Base-by-base conservation (phyloP, 2,113 vertebrate species). In the Grus americana region DNA sequence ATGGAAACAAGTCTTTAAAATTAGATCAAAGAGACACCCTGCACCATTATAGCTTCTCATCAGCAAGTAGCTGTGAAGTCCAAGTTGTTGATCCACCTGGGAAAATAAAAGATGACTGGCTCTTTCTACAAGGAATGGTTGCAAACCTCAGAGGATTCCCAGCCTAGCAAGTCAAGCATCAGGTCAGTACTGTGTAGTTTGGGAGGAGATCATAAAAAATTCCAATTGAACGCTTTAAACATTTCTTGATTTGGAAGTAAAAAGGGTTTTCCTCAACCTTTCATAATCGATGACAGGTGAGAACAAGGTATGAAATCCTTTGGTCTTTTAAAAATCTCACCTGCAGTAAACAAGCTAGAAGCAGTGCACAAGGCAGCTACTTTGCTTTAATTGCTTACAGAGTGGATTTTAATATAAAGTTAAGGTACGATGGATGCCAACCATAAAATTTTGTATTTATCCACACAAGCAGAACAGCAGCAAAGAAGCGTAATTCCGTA, bases 291-390 rank as follows among this genome's bases (percentile, higher is more conserved):
- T 34, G 22, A 42, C 15, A 58, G 34, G 12, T 61, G 36, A 62
- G 24, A 50, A 47, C 10, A 16, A 74, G 42, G 20, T 18, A 34
- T n/a, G 12, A 52, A 46, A 26, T 14, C 40, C 49, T 65, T 86
- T 29, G n/a, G 38, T 23, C 27, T 47, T 49, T 50, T 54, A 58
- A 86, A 83, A 97, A 54, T 13, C 19, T 79, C 75, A 70, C 46
- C 22, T 66, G 54, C 24, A 17, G 18, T 36, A 61, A 79, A 18
- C 30, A 59, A 13, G 11, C 44, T n/a, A 20, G 26, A 49, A 59
- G 30, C 9, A n/a, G 30, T 3, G 2, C 38, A 36, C 0, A 0
- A 79, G 10, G 32, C 22, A 70, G 15, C 46, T 65, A 30, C 29
- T 88, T 90, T 16, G 1, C 27, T 76, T 79, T 52, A 75, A 40